phyloP scores from a whole-genome alignment of 2,888 invertebrate species.

The Drosophila birchii region DNA sequence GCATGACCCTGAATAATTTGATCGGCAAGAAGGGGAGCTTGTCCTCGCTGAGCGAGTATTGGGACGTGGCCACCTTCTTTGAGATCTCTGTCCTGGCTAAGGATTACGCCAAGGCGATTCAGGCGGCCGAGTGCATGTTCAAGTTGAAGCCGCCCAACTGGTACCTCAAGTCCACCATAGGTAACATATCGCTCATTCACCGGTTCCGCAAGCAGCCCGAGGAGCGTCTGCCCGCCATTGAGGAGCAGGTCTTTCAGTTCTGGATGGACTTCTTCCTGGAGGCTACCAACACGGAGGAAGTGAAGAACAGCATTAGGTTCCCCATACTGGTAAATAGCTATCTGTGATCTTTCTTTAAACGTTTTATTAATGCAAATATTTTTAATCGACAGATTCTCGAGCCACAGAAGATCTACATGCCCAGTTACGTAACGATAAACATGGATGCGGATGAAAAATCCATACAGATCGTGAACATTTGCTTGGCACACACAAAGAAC shows the following conservation, averaged over 20 bases:
- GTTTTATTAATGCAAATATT: neutral
- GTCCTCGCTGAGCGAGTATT: conserved; percentile 96
- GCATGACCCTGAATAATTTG: conserved; percentile 97
- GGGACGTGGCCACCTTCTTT: conserved; percentile 99
- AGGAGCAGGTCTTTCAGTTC: conserved; percentile 96
- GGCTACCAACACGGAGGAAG: conserved; percentile 92
- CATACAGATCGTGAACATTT: conserved; percentile 94
- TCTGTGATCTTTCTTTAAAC: too few relatives aligned
- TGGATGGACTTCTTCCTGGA: conserved; percentile 99
- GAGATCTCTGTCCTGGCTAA: conserved; percentile 99
- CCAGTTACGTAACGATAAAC: conserved; percentile 98
- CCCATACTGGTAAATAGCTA: conserved; percentile 86
- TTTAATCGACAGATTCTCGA: conserved; percentile 89
- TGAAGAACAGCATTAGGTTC: conserved; percentile 92
- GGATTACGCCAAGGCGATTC: conserved; percentile 98
- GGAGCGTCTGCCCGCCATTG: conserved; percentile 89
- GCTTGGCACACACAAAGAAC: conserved; percentile 90
- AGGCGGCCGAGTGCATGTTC: conserved; percentile 98
- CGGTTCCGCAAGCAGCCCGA: conserved; percentile 93
- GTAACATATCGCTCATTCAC: conserved; percentile 97
- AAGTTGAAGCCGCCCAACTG: conserved; percentile 95
- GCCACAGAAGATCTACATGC: conserved; percentile 96
- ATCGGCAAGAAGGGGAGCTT: conserved; percentile 99
- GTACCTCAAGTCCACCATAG: conserved; percentile 98
- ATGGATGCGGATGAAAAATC: conserved; percentile 97